phyloP scores from a whole-genome alignment of 2,113 vertebrate species.

The Chaetorhynchus papuensis region DNA sequence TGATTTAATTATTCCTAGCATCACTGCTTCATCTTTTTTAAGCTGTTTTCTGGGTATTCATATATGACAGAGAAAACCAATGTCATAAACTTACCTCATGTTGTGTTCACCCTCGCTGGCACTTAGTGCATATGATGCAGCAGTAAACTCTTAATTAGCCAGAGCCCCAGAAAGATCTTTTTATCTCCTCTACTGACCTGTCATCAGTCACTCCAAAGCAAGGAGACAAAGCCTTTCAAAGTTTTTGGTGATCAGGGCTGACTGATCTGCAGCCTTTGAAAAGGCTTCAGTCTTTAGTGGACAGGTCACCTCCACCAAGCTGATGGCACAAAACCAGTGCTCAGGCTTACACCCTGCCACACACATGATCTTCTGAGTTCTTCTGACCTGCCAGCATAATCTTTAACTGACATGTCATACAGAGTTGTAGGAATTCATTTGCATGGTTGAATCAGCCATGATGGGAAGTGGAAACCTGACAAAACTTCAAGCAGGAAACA shows the following conservation, averaged over 20 bases:
- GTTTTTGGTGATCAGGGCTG: background rate
- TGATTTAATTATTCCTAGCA: background rate
- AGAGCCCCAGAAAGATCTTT: background rate
- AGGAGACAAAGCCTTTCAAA: background rate
- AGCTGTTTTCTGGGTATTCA: background rate
- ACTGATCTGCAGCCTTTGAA: background rate
- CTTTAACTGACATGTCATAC: background rate
- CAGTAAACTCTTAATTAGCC: background rate
- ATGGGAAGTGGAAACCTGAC: background rate
- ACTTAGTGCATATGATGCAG: background rate
- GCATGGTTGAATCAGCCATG: background rate
- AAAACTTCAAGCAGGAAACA: conserved; percentile 34
- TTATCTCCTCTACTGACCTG: background rate
- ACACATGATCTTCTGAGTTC: background rate
- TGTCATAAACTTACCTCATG: background rate
- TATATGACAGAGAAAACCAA: background rate
- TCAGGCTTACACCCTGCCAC: background rate
- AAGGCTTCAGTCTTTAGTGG: background rate
- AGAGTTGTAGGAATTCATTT: background rate
- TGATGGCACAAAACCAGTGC: background rate
- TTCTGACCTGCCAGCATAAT: background rate
- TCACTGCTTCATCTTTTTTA: background rate
- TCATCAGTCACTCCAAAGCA: background rate
- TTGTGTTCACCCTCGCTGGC: fast-evolving
- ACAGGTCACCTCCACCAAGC: background rate